phyloP scores from a whole-genome alignment of 2,888 invertebrate genomes.

The Athrips mouffetella region DNA sequence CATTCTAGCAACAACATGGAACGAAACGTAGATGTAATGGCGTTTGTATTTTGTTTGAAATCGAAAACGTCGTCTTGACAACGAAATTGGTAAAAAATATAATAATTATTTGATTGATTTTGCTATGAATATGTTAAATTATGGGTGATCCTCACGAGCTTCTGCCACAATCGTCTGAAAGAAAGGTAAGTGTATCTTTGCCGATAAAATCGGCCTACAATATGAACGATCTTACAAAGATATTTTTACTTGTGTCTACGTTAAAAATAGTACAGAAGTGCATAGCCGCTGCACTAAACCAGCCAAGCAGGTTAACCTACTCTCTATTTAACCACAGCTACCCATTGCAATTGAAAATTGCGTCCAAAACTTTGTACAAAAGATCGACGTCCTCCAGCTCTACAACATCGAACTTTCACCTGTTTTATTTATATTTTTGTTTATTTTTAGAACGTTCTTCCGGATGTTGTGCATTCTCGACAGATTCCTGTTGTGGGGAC shows the following conservation, averaged over 20 bases:
- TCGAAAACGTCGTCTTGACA: slow-evolving; percentile 71
- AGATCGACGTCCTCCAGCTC: slow-evolving; percentile 20
- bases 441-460: slow-evolving; percentile 77
- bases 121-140: slow-evolving; percentile 68
- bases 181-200: slow-evolving; percentile 46
- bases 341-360: slow-evolving; percentile 9
- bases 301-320: slow-evolving; percentile 28
- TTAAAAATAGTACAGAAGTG: slow-evolving; percentile 60
- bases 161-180: slow-evolving; percentile 49
- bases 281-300: slow-evolving; percentile 45
- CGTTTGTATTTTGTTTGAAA: slow-evolving; percentile 63
- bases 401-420: slow-evolving; percentile 26
- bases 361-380: slow-evolving; percentile 23
- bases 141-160: slow-evolving; percentile 67
- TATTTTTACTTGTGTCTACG: slow-evolving; percentile 52
- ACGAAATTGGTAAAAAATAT: slow-evolving; percentile 58
- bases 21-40: slow-evolving; percentile 40
- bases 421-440: slow-evolving; percentile 56
- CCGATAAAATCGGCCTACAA: slow-evolving; percentile 14
- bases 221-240: slow-evolving; percentile 28
- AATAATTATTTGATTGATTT: slow-evolving; percentile 53
- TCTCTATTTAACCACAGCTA: slow-evolving; percentile 14
- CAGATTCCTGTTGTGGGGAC: slow-evolving; percentile 57
- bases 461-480: slow-evolving; percentile 76
- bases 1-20: slow-evolving; percentile 15